phyloP scores from a whole-genome alignment of 2,888 invertebrate genomes.

The Cantharis flavilabris region DNA sequence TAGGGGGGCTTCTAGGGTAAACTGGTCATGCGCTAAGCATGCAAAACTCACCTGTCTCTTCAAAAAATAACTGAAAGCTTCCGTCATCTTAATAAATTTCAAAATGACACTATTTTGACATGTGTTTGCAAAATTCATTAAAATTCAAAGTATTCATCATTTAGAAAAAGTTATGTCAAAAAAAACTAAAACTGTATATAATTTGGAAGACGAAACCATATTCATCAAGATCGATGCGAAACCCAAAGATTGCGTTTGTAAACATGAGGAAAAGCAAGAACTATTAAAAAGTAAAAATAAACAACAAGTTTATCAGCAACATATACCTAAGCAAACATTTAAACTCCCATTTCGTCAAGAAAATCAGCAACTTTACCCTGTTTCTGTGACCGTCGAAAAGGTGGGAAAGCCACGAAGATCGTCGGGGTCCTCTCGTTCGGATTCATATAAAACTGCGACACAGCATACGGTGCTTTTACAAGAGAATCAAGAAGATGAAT shows the following conservation, averaged over 20 bases:
- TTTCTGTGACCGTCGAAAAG: not conserved
- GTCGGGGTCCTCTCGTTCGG: not conserved
- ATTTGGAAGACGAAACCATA: not conserved
- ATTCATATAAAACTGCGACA: not conserved
- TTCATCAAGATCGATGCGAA: not conserved
- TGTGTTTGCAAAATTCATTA: not conserved
- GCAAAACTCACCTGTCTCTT: not conserved
- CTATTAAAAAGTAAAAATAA: not conserved
- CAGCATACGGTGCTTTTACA: not conserved
- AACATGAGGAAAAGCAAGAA: not conserved
- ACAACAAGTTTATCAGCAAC: not conserved
- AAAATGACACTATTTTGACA: not conserved
- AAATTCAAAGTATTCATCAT: not conserved
- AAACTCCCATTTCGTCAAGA: not conserved
- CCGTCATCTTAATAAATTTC: not conserved
- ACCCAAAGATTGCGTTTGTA: not conserved
- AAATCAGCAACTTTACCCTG: not conserved
- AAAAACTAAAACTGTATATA: not conserved
- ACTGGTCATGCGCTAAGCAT: no score
- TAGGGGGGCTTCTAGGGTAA: no score
- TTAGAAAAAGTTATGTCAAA: not conserved
- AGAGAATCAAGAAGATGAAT: not conserved
- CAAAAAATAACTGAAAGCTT: not conserved
- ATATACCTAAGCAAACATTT: not conserved
- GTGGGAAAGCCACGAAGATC: not conserved